A percentile compares a stretch with the other conserved stretches of the same genome.
These are phyloP conservation scores for Brachymystax lenok DNA, from an alignment of 2,797 vertebrate genomes.

Conservation along the genomic window DNA sequence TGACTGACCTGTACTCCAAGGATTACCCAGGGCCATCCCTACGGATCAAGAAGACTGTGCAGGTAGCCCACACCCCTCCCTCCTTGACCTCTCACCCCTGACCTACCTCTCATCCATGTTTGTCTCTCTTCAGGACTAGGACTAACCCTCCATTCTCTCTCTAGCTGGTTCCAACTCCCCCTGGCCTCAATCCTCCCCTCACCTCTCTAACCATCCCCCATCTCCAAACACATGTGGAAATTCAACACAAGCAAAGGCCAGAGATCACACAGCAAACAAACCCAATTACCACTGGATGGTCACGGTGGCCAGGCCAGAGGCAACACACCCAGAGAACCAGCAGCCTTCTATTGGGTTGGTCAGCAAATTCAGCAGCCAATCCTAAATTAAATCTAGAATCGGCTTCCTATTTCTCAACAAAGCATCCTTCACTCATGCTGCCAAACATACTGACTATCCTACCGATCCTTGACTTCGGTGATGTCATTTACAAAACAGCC, in stretches of 20 bases:
- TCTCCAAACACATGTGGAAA: not conserved
- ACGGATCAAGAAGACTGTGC: constrained; percentile 83
- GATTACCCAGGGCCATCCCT: constrained; percentile 81
- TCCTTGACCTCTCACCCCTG: constrained; percentile 10
- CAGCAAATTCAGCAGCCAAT: too few species aligned
- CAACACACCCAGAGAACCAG: constrained; percentile 23
- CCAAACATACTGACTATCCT: too few species aligned
- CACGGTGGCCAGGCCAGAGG: constrained; percentile 29
- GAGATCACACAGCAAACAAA: constrained; percentile 26
- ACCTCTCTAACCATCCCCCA: constrained; percentile 5
- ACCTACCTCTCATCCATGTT: not conserved
- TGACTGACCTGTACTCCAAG: constrained; percentile 83
- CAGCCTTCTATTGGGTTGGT: constrained; percentile 51
- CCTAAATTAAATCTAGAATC: too few species aligned
- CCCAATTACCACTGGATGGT: constrained; percentile 15
- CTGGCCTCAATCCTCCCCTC: not conserved
- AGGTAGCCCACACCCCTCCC: constrained; percentile 59
- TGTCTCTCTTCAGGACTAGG: not conserved
- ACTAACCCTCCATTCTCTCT: not conserved
- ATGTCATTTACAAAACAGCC: too few species aligned
- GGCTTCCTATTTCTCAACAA: too few species aligned
- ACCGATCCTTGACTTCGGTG: too few species aligned
- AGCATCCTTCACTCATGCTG: too few species aligned
- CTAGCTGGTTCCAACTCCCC: not conserved
- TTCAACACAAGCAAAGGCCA: not conserved